Percentiles rank a stretch among this genome's conserved stretches.
Evolutionary conservation across 2,888 invertebrate genomes (phyloP).

Genomic region (Cheilosia scutellata): DNA sequence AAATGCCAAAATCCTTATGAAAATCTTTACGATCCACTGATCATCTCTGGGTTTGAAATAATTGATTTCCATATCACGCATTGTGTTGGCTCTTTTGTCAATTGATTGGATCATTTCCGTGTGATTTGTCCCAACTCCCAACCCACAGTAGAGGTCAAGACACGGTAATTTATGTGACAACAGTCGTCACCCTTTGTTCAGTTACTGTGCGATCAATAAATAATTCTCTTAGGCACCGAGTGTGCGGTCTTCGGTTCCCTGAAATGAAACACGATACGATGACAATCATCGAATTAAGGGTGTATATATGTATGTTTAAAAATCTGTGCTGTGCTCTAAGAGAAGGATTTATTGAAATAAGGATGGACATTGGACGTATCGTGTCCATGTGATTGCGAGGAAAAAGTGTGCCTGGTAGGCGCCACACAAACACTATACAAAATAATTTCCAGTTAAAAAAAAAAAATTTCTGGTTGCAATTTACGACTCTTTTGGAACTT

Average conservation of each 20-base stretch:
- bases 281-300: constrained; percentile 37
- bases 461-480: background rate
- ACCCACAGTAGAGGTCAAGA: background rate
- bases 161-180: constrained; percentile 48
- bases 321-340: background rate
- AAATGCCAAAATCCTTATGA: constrained; percentile 17
- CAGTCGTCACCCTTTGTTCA: constrained; percentile 37
- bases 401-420: background rate
- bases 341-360: constrained; percentile 36
- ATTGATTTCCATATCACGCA: constrained; percentile 36
- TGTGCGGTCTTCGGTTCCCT: constrained; percentile 41
- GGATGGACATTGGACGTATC: background rate
- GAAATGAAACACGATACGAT: constrained; percentile 56
- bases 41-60: constrained; percentile 21
- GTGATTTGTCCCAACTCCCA: background rate
- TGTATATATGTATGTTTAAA: background rate
- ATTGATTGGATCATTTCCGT: constrained; percentile 4
- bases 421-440: constrained; percentile 4
- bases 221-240: constrained; percentile 16
- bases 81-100: background rate
- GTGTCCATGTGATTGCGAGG: too few relatives aligned
- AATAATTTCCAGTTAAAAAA: background rate
- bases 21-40: constrained; percentile 20
- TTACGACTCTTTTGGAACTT: constrained; percentile 22
- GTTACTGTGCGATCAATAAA: constrained; percentile 35